phyloP scores from a whole-genome alignment of 1,140 invertebrate species.

The Drosophila ogumai region DNA sequence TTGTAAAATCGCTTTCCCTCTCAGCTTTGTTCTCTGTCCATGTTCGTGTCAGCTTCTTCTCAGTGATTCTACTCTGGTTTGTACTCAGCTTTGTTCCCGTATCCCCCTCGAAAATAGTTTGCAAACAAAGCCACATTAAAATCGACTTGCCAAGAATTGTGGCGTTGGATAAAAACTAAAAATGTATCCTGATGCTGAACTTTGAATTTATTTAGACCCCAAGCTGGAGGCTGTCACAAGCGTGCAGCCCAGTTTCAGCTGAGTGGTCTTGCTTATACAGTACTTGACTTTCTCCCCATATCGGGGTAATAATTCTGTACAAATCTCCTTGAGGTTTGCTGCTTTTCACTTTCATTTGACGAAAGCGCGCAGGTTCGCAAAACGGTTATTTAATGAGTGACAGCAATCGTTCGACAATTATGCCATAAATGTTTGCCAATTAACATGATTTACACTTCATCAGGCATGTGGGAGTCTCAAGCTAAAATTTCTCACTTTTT shows the following conservation, averaged over 20 bases:
- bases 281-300: constrained; percentile 44
- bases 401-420: constrained; percentile 51
- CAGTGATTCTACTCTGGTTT: background rate
- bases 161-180: background rate
- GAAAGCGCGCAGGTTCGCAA: constrained; percentile 28
- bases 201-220: background rate
- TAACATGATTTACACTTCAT: constrained; percentile 74
- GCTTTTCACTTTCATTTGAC: constrained; percentile 69
- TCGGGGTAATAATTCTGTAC: constrained; percentile 1
- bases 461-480: constrained; percentile 13
- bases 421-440: constrained; percentile 74
- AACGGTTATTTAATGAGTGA: constrained; percentile 72
- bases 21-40: constrained; percentile 26
- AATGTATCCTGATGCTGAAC: background rate
- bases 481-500: background rate
- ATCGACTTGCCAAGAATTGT: constrained; percentile 37
- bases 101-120: constrained; percentile 15
- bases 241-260: constrained; percentile 7
- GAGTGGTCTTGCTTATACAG: constrained; percentile 5
- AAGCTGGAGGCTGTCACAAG: background rate
- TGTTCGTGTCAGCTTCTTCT: background rate
- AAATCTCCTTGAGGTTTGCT: constrained; percentile 28
- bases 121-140: constrained; percentile 54
- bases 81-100: background rate
- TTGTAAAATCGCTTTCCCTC: constrained; percentile 58